phyloP scores from a whole-genome alignment of 1,140 invertebrate genomes.

The Cherax quadricarinatus region DNA sequence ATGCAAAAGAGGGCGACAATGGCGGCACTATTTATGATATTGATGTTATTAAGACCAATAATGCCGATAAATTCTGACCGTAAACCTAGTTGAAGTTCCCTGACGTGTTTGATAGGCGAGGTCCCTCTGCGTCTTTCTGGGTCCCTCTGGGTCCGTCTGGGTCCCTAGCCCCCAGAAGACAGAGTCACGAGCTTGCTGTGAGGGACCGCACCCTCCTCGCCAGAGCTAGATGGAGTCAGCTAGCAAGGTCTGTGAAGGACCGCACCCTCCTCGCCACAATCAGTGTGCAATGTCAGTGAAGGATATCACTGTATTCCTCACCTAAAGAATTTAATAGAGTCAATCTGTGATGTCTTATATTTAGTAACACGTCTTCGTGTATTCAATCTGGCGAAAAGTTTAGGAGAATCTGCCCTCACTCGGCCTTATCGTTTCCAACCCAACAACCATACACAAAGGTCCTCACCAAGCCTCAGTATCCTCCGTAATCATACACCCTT shows the following conservation, averaged over 20 bases:
- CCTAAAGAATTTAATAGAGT: not conserved
- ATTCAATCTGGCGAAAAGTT: not conserved
- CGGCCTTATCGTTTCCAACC: too few species aligned
- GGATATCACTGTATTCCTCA: too few species aligned
- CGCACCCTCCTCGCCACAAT: too few species aligned
- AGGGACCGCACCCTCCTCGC: too few species aligned
- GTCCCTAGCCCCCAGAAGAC: not conserved
- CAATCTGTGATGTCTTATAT: slow-evolving; percentile 2
- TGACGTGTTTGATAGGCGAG: slow-evolving; percentile 36
- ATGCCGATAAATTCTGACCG: slow-evolving; percentile 69
- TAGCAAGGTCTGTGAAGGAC: too few species aligned
- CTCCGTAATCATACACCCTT: too few species aligned
- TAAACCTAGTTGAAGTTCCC: slow-evolving; percentile 59
- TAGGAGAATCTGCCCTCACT: too few species aligned
- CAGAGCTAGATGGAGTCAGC: too few species aligned
- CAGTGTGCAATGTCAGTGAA: too few species aligned
- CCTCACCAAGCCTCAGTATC: not conserved
- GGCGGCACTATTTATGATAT: slow-evolving; percentile 73
- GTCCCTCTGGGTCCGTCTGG: not conserved
- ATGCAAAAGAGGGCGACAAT: slow-evolving; percentile 73
- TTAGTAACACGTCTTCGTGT: slow-evolving; percentile 16
- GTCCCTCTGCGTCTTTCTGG: not conserved
- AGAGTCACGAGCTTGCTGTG: too few species aligned
- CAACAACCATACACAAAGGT: not conserved
- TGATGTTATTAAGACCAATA: slow-evolving; percentile 74